Evolutionary conservation across 2,797 vertebrate genomes (phyloP), one percentile per base, ranked within the genome.

Genomic region (Brotogeris chrysoptera): DNA sequence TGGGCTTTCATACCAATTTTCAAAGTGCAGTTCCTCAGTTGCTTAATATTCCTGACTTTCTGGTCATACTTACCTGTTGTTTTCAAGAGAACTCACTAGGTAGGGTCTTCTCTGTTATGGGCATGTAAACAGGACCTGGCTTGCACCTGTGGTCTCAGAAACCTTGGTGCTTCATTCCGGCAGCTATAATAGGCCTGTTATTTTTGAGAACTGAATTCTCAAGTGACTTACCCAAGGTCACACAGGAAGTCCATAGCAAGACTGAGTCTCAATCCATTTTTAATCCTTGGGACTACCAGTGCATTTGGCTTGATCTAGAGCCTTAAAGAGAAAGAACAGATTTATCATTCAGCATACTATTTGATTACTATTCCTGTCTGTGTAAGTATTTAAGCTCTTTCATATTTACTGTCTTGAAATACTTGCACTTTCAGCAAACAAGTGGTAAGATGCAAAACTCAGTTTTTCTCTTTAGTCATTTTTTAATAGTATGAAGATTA

Each of bases 201-300:
- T 93, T 95, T 96, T 93, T 96, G 92, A 95, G 94, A 79, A 92
- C 76, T 88, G 30, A 93, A 92, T 92, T 92, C 92, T 88, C 94
- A 61, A 89, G 76, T 88, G 95, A 88, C 94, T 96, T 95, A 46
- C 24, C 70, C 80, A 91, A 80, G 91, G 94, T 95, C 91, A 90
- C 73, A 79, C 63, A 91, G 91, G 90, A 96, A 96, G 94, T 90
- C 90, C 86, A 66, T 70, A 78, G 65, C 85, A 87, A 90, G 88
- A 76, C 82, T 86, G 73, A 78, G 57, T 78, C 90, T 90, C 76
- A 76, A 20, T 95, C 80, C 90, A 68, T 80, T 93, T 97, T 95
- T 94, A 94, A 91, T 95, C 74, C 38, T 90, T 65, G 46, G 53
- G 74, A 60, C 91, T 84, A 60, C 47, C 11, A n/a, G 77, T 66